Conservation (phyloP, 2,888 invertebrate species). For the Drosophila lacicola region DNA sequence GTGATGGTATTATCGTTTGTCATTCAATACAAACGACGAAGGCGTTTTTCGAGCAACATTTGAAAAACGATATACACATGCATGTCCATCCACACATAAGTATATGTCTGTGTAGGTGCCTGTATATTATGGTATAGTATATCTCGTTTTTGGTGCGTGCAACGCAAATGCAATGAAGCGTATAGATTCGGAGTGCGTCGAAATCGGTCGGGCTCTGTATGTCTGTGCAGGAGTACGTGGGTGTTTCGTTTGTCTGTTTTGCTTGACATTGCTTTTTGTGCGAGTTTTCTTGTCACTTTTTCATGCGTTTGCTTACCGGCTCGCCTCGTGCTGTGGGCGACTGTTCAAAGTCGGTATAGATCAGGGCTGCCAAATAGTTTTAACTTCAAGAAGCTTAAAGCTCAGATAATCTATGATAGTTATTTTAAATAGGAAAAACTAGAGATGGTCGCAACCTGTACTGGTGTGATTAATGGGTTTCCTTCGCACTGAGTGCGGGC, state of each 20-base stretch:
- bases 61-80: slow-evolving; percentile 70
- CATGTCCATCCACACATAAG: slow-evolving; percentile 10
- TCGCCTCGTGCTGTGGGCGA: slow-evolving; percentile 52
- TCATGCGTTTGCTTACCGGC: slow-evolving; percentile 39
- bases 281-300: slow-evolving; percentile 54
- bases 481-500: no score
- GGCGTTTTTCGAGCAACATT: slow-evolving; percentile 68
- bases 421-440: neutral
- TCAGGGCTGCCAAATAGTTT: slow-evolving; percentile 27
- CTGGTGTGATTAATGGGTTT: no score
- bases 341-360: slow-evolving; percentile 21
- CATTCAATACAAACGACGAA: slow-evolving; percentile 70
- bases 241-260: slow-evolving; percentile 42
- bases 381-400: neutral
- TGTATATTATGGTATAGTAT: slow-evolving; percentile 17
- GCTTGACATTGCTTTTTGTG: slow-evolving; percentile 34
- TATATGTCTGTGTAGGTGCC: slow-evolving; percentile 1
- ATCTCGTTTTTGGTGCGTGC: slow-evolving; percentile 77
- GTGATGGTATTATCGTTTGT: slow-evolving; percentile 67
- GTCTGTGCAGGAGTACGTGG: slow-evolving; percentile 38
- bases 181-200: slow-evolving; percentile 36
- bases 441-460: no score
- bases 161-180: slow-evolving; percentile 74
- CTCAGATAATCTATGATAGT: neutral
- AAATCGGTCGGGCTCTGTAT: slow-evolving; percentile 12